These are phyloP conservation scores for Dinomys branickii DNA, from an alignment of 2,113 vertebrate species.

Conservation along the genomic window DNA sequence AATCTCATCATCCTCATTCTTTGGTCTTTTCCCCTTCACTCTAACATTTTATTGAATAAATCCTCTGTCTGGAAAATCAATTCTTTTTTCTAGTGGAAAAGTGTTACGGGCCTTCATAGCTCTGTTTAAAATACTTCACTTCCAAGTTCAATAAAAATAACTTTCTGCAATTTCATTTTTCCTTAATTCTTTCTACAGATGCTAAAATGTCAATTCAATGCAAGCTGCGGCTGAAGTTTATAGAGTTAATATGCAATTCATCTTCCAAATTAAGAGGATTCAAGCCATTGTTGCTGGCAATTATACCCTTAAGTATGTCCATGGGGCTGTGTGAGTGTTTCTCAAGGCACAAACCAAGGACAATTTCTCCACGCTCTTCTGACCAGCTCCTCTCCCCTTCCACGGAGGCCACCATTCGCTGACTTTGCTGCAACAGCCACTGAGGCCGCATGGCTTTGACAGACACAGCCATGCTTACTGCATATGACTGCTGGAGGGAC, in stretches of 20 bases:
- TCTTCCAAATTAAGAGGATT: background rate
- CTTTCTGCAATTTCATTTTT: background rate
- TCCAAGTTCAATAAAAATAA: background rate
- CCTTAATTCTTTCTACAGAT: conserved; percentile 1
- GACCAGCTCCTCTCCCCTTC: background rate
- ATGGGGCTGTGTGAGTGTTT: background rate
- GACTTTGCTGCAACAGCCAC: background rate
- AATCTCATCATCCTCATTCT: background rate
- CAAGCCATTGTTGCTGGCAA: background rate
- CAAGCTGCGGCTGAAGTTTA: background rate
- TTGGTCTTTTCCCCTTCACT: background rate
- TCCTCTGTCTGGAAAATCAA: background rate
- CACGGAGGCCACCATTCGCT: background rate
- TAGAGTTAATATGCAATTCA: background rate
- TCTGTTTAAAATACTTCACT: conserved; percentile 16
- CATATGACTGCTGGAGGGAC: background rate
- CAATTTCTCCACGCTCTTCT: background rate
- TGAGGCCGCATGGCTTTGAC: background rate
- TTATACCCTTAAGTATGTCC: background rate
- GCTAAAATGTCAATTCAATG: conserved; percentile 24
- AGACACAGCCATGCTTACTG: background rate
- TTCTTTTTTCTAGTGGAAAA: background rate
- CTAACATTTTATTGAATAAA: background rate
- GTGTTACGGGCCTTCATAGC: background rate
- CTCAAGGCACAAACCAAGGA: background rate